These are phyloP conservation scores for Fopius arisanus DNA, from an alignment of 1,140 invertebrate species.

Conservation along the genomic window DNA sequence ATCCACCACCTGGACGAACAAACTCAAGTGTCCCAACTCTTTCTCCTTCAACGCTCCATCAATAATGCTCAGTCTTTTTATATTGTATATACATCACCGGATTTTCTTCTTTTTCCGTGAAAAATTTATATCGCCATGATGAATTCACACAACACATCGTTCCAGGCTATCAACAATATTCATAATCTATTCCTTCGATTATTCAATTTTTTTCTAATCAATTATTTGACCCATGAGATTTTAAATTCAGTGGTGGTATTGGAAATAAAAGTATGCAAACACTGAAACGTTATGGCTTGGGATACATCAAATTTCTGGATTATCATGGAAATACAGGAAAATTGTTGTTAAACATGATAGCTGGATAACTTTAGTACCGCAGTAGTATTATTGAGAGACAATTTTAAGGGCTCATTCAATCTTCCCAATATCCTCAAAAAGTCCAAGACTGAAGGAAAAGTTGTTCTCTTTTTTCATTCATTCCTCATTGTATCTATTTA, in stretches of 20 bases:
- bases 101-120: background rate
- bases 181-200: background rate
- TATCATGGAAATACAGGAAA: background rate
- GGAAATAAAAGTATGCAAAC: background rate
- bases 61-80: background rate
- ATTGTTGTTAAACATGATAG: background rate
- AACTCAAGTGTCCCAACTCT: background rate
- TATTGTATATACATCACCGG: background rate
- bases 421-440: too few species aligned
- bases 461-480: background rate
- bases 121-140: background rate
- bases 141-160: background rate
- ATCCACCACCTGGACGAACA: slow-evolving; percentile 18
- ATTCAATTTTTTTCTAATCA: background rate
- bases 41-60: background rate
- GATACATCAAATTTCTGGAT: background rate
- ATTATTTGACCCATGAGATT: background rate
- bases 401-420: too few species aligned
- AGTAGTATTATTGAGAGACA: too few species aligned
- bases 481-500: background rate
- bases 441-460: too few species aligned
- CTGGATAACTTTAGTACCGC: background rate
- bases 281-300: background rate
- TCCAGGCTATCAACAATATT: background rate
- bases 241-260: background rate